Evolutionary conservation across 2,888 invertebrate genomes (phyloP).

Genomic region (Rhodophaea formosa): DNA sequence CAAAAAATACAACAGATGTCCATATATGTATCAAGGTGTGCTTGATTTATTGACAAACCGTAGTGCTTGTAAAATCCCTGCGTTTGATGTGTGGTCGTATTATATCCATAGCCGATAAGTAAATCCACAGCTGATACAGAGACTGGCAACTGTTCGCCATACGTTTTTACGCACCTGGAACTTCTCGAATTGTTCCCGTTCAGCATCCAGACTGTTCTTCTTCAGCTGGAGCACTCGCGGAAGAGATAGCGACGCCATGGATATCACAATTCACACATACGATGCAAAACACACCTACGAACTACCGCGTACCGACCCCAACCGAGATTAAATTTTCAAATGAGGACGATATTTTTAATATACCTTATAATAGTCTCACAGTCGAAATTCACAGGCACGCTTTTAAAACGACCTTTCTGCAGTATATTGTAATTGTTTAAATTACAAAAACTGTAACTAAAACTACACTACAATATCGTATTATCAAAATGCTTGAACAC

Average conservation of each 20-base stretch:
- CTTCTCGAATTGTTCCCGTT: slow-evolving; percentile 92
- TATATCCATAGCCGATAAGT: not conserved
- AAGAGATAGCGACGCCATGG: slow-evolving; percentile 87
- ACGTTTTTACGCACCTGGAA: slow-evolving; percentile 82
- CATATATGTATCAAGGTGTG: no score
- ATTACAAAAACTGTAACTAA: not conserved
- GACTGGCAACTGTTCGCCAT: not conserved
- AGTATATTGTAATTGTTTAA: not conserved
- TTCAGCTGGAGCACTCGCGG: slow-evolving; percentile 87
- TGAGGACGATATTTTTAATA: slow-evolving; percentile 23
- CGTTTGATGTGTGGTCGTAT: no score
- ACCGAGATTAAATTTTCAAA: slow-evolving; percentile 33
- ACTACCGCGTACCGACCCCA: slow-evolving; percentile 28
- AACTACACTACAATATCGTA: not conserved
- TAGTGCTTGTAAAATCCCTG: no score
- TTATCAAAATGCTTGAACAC: slow-evolving; percentile 24
- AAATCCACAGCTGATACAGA: not conserved
- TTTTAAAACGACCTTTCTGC: not conserved
- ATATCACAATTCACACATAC: slow-evolving; percentile 40
- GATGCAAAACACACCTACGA: slow-evolving; percentile 53
- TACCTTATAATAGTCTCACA: not conserved
- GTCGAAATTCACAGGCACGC: slow-evolving; percentile 5
- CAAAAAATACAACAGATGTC: no score
- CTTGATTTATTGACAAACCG: no score
- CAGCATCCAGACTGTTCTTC: slow-evolving; percentile 88